These are phyloP conservation scores for Orchesella cincta DNA, from an alignment of 1,140 invertebrate genomes.

Conservation along the genomic window DNA sequence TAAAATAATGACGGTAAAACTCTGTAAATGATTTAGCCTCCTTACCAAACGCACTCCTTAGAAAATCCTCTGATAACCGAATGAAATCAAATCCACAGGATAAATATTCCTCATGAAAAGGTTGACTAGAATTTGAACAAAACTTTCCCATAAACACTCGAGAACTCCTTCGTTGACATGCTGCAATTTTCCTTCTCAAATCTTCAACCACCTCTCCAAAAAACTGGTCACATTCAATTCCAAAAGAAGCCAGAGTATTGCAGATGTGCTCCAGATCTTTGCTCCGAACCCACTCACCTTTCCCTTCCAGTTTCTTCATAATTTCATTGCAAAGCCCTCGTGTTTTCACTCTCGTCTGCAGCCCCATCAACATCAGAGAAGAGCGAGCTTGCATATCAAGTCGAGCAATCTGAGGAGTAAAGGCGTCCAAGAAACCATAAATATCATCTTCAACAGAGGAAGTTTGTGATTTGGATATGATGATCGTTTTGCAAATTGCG, in stretches of 20 bases:
- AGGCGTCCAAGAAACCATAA: not conserved
- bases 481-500: not conserved
- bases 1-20: no score
- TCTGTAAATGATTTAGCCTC: no score
- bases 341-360: not conserved
- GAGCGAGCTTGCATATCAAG: slow-evolving; percentile 2
- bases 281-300: not conserved
- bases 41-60: not conserved
- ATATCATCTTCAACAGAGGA: not conserved
- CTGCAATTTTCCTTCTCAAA: no score
- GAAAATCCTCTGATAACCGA: not conserved
- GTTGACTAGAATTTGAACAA: not conserved
- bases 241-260: slow-evolving; percentile 1
- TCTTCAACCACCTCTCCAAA: not conserved
- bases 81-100: not conserved
- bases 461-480: not conserved
- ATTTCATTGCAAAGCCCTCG: not conserved
- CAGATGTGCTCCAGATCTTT: slow-evolving; percentile 7
- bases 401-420: not conserved
- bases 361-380: not conserved
- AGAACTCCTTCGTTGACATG: not conserved
- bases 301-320: not conserved
- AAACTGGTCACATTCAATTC: not conserved
- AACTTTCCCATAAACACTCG: not conserved
- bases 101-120: not conserved